Evolutionary conservation across 2,888 invertebrate genomes (phyloP).

Genomic region (Standfussiana lucernea): DNA sequence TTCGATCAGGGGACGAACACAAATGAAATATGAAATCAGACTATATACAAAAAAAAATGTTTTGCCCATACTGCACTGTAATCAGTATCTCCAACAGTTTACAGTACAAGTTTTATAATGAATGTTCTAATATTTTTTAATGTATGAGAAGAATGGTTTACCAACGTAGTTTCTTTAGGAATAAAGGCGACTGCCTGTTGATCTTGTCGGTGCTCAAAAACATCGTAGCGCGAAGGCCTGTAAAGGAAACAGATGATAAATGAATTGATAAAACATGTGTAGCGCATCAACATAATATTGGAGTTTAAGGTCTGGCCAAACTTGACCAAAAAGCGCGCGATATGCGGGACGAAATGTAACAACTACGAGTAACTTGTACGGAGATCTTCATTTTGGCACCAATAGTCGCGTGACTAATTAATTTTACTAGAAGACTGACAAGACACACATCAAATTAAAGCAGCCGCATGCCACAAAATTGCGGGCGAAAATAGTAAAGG

Average conservation of each 20-base stretch:
- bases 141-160: not conserved
- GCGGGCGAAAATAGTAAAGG: not conserved
- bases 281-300: not conserved
- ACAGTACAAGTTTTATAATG: not conserved
- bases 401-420: not conserved
- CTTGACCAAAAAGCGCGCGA: not conserved
- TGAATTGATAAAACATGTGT: not conserved
- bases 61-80: not conserved
- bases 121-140: not conserved
- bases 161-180: conserved; percentile 8
- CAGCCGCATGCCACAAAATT: not conserved
- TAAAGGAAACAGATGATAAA: not conserved
- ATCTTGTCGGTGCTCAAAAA: conserved; percentile 12
- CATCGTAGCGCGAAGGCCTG: conserved; percentile 21
- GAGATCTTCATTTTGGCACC: not conserved
- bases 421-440: not conserved
- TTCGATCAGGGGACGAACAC: not conserved
- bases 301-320: not conserved
- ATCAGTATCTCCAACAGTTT: not conserved
- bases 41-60: not conserved
- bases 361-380: not conserved
- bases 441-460: not conserved
- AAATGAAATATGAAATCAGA: not conserved
- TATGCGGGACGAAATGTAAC: not conserved
- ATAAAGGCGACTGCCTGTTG: not conserved